phyloP scores from a whole-genome alignment of 2,797 vertebrate genomes.

The Melopsittacus undulatus region DNA sequence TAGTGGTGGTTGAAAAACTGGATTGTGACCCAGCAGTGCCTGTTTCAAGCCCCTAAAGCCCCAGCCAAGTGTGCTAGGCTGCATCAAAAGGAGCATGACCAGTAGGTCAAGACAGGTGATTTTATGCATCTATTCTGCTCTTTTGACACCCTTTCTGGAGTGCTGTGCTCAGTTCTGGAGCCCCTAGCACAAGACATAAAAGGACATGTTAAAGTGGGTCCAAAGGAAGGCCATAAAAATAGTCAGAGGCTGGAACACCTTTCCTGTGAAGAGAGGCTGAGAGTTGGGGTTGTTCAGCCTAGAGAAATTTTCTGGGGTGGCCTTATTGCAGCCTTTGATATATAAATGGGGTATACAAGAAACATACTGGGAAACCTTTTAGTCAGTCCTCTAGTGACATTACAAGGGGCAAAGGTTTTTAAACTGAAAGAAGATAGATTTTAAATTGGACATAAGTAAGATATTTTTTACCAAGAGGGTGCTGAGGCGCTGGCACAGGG shows the following conservation, averaged over 20 bases:
- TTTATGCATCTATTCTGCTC: background rate
- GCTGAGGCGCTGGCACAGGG: background rate
- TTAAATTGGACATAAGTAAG: background rate
- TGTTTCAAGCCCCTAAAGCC: background rate
- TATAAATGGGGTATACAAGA: background rate
- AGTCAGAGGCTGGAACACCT: background rate
- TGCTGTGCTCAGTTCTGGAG: background rate
- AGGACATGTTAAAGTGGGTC: rapidly evolving
- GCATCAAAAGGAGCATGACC: background rate
- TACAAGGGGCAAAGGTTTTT: background rate
- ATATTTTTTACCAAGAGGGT: background rate
- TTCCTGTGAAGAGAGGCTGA: background rate
- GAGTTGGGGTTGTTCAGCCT: background rate
- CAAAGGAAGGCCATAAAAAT: background rate
- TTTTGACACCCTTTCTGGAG: rapidly evolving
- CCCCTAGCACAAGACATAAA: background rate
- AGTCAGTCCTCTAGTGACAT: background rate
- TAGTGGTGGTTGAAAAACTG: background rate
- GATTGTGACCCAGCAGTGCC: background rate
- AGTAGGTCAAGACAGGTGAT: background rate
- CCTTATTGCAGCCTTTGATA: background rate
- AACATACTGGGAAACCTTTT: background rate
- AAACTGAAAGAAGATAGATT: background rate
- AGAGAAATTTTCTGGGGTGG: background rate
- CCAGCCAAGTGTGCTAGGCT: background rate